Percentiles rank a stretch among this genome's conserved stretches.
Evolutionary conservation across 2,113 vertebrate genomes (phyloP).

Genomic region (Zosterops pallidus): DNA sequence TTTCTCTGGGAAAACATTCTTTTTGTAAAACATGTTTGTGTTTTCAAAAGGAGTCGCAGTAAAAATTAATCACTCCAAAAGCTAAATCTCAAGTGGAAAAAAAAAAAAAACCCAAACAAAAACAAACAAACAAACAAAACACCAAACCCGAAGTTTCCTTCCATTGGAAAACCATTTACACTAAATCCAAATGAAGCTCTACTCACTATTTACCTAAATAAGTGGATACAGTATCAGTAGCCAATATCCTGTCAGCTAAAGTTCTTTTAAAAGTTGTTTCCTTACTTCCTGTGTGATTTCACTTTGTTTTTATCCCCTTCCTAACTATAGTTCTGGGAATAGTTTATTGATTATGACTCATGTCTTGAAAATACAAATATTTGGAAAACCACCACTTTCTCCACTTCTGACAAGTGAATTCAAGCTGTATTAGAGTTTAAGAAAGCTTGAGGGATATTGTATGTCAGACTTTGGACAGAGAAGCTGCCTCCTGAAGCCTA

Average conservation of each 20-base stretch:
- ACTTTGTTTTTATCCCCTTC: neutral
- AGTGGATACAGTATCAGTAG: neutral
- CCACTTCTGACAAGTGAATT: neutral
- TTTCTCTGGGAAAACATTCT: neutral
- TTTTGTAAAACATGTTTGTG: neutral
- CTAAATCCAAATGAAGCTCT: neutral
- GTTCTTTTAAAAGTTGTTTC: constrained; percentile 12
- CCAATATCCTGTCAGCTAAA: neutral
- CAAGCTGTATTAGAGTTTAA: neutral
- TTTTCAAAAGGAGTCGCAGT: neutral
- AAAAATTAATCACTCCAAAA: neutral
- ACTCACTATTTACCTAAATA: neutral
- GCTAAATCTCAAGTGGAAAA: neutral
- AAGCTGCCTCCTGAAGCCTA: neutral
- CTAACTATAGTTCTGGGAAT: constrained; percentile 34
- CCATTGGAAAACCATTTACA: neutral
- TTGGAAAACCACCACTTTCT: constrained; percentile 8
- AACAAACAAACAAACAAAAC: too few relatives aligned
- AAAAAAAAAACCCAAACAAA: neutral
- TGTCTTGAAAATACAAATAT: neutral
- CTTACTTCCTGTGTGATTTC: constrained; percentile 35
- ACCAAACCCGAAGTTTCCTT: neutral
- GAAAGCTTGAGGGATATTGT: neutral
- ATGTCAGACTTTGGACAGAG: neutral
- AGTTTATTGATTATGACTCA: constrained; percentile 46